These are phyloP conservation scores for Temnothorax ravouxi DNA, from an alignment of 2,888 invertebrate species.

Conservation along the genomic window DNA sequence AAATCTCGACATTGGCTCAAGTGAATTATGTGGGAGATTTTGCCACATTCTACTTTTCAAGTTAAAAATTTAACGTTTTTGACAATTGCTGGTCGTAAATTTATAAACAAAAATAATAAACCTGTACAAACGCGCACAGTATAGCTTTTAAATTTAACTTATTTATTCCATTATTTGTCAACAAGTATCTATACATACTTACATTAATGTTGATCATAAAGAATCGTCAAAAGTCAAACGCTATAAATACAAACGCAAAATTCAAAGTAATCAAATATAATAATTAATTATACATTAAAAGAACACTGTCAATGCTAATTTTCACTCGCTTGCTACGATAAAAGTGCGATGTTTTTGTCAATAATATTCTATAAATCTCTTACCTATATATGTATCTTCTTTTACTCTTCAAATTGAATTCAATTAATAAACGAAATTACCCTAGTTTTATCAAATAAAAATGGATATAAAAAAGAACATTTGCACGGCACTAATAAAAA, in stretches of 20 bases:
- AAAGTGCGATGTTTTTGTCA: background rate
- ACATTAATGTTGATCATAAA: constrained; percentile 12
- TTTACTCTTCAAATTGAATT: background rate
- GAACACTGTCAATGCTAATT: background rate
- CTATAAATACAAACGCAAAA: background rate
- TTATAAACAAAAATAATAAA: constrained; percentile 4
- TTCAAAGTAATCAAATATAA: constrained; percentile 2
- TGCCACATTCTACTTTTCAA: background rate
- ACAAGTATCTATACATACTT: background rate
- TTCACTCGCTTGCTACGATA: background rate
- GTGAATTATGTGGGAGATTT: constrained; percentile 58
- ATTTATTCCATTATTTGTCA: background rate
- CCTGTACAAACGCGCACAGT: background rate
- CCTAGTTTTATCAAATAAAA: background rate
- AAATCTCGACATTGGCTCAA: constrained; percentile 64
- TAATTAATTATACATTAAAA: background rate
- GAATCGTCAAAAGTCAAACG: background rate
- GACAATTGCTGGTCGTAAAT: background rate
- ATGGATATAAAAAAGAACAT: background rate
- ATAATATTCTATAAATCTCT: background rate
- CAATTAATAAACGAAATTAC: background rate
- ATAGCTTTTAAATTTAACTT: background rate
- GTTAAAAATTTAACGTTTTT: background rate
- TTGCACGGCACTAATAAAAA: background rate
- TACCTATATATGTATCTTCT: background rate